Percentiles rank a stretch among this genome's conserved stretches.
Conservation (phyloP, 1,140 invertebrate species). For the Drosophila virilis region DNA sequence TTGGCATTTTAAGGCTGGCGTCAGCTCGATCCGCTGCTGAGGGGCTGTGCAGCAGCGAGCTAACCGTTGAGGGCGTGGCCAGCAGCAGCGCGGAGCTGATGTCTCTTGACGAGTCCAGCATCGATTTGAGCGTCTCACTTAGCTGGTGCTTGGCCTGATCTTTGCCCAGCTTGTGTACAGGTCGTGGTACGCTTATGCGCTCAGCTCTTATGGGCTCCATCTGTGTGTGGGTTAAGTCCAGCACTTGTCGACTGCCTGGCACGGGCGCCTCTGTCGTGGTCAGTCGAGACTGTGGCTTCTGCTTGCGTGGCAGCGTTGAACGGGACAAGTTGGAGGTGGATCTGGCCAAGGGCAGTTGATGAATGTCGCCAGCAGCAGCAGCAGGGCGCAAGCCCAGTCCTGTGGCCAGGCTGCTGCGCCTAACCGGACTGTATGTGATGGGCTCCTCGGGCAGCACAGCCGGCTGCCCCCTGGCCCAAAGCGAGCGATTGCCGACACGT, state of each 20-base stretch:
- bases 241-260: not conserved
- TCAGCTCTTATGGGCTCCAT: not conserved
- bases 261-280: not conserved
- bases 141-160: not conserved
- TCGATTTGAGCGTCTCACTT: constrained; percentile 34
- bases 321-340: constrained; percentile 23
- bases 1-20: constrained; percentile 17
- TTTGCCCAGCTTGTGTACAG: not conserved
- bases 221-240: not conserved
- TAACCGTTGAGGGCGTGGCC: constrained; percentile 14
- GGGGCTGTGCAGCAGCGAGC: constrained; percentile 8
- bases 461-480: constrained; percentile 53
- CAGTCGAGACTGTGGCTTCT: not conserved
- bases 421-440: not conserved
- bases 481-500: constrained; percentile 48
- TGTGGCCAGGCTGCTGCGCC: constrained; percentile 22
- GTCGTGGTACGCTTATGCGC: not conserved
- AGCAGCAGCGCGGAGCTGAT: constrained; percentile 33
- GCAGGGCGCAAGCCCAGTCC: not conserved
- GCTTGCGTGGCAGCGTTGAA: not conserved
- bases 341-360: constrained; percentile 2
- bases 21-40: not conserved
- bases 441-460: constrained; percentile 53
- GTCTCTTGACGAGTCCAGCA: constrained; percentile 35
- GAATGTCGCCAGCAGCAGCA: not conserved